phyloP scores from a whole-genome alignment of 2,113 vertebrate genomes.

The Oreocharis arfaki region DNA sequence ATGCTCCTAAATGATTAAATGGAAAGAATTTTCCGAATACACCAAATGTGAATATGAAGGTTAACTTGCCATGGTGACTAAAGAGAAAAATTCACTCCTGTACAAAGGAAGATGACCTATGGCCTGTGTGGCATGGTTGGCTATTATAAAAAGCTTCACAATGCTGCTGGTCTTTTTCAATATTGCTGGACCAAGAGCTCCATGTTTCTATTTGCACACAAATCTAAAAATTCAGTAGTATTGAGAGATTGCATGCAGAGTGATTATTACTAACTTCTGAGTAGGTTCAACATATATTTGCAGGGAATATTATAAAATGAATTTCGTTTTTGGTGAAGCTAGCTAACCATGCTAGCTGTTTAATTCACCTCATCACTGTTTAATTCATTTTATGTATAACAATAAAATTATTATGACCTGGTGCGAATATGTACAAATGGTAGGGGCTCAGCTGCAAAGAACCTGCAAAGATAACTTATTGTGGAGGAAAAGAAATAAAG shows the following conservation, averaged over 20 bases:
- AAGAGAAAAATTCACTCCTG: background rate
- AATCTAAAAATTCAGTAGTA: background rate
- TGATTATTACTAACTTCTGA: background rate
- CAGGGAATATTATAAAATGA: background rate
- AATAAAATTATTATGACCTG: background rate
- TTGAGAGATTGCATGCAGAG: background rate
- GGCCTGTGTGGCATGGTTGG: background rate
- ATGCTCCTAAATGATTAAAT: background rate
- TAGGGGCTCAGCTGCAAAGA: background rate
- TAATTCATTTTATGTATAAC: background rate
- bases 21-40: background rate
- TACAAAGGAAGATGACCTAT: background rate
- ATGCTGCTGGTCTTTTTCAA: background rate
- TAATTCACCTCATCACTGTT: background rate
- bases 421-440: background rate
- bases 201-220: background rate
- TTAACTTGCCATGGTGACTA: background rate
- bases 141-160: background rate
- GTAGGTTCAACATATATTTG: background rate
- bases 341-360: background rate
- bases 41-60: background rate
- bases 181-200: background rate
- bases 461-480: background rate
- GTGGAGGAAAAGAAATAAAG: background rate
- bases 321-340: background rate